phyloP scores from a whole-genome alignment of 1,140 invertebrate genomes.

The Pristionchus pacificus region DNA sequence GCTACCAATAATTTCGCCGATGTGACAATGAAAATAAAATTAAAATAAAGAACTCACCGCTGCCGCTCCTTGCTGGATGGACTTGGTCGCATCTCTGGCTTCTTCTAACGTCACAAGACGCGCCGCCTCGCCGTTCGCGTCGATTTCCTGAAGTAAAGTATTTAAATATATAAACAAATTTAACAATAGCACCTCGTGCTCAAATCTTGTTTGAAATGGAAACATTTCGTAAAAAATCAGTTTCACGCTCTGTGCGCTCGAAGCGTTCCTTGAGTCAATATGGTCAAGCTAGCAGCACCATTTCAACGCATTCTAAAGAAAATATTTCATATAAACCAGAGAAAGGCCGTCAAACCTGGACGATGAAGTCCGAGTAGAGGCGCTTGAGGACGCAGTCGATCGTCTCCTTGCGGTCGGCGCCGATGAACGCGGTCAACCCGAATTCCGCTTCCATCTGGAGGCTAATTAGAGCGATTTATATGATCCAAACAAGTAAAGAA shows the following conservation, averaged over 20 bases:
- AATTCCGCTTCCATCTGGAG: neutral
- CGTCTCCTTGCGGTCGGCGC: neutral
- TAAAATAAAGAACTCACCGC: neutral
- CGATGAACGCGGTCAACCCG: neutral
- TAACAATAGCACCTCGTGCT: too few species aligned
- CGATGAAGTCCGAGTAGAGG: neutral
- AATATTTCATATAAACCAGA: too few species aligned
- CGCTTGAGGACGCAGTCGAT: neutral
- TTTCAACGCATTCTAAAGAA: neutral
- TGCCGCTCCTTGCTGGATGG: neutral
- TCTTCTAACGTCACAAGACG: neutral
- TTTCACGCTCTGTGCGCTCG: too few species aligned
- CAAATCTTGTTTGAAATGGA: too few species aligned
- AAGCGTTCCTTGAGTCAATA: too few species aligned
- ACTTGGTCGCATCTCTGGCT: neutral
- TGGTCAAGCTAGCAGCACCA: neutral
- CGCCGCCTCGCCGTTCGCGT: neutral
- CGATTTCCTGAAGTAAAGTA: constrained; percentile 1
- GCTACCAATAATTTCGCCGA: too few species aligned
- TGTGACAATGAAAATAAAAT: too few species aligned
- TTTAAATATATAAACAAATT: too few species aligned
- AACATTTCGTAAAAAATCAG: too few species aligned
- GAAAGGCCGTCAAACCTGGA: too few species aligned
- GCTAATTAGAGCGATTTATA: too few species aligned
- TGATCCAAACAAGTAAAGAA: too few species aligned